Conservation (phyloP, 2,888 invertebrate species). For the Cephus pygmeus region DNA sequence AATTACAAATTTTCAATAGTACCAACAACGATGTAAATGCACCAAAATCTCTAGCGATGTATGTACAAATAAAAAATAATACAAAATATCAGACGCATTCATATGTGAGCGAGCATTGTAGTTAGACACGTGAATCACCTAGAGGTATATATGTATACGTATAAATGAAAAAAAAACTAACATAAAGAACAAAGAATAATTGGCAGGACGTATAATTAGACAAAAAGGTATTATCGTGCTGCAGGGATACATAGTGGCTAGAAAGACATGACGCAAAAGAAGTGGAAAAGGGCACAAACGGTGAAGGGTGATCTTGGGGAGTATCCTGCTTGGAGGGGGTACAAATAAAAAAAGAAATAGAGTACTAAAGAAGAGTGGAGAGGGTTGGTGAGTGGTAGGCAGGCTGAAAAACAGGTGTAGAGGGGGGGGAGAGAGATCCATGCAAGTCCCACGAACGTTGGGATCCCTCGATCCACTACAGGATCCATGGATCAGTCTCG, state of each 20-base stretch:
- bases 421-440: conserved; percentile 33
- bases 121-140: neutral
- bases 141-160: neutral
- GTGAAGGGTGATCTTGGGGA: conserved; percentile 8
- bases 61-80: neutral
- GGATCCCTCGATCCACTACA: conserved; percentile 34
- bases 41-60: neutral
- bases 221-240: neutral
- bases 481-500: conserved; percentile 52
- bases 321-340: neutral
- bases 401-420: conserved; percentile 45
- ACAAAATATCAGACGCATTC: neutral
- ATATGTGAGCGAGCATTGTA: neutral
- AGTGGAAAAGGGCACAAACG: conserved; percentile 9
- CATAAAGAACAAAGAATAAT: neutral
- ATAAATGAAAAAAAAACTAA: neutral
- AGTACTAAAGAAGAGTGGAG: conserved; percentile 12
- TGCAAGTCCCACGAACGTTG: conserved; percentile 38
- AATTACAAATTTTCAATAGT: neutral
- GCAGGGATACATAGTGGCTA: conserved; percentile 21
- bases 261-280: conserved; percentile 21
- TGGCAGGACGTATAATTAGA: neutral
- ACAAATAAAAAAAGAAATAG: neutral
- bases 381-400: conserved; percentile 28
- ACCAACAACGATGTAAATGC: neutral